Percentiles rank a stretch among this genome's conserved stretches.
Evolutionary conservation across 2,888 invertebrate species (phyloP).

Genomic region (Hermodice carunculata): DNA sequence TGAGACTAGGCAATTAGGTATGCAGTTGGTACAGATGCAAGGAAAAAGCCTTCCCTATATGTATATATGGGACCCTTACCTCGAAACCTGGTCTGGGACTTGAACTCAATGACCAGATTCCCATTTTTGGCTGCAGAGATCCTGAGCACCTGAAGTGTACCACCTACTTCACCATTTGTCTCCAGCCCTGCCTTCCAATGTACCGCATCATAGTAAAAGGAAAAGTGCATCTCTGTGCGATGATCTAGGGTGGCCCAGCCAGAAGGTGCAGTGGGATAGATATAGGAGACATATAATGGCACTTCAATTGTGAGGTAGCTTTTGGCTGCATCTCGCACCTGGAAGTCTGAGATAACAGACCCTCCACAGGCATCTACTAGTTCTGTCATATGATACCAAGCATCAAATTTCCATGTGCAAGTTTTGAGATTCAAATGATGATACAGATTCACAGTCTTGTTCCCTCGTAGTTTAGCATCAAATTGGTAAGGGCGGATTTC

Average conservation of each 20-base stretch:
- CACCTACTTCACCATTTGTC: constrained; percentile 57
- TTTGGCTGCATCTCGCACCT: constrained; percentile 58
- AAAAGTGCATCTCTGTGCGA: constrained; percentile 69
- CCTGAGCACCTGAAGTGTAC: constrained; percentile 59
- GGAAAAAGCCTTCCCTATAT: not conserved
- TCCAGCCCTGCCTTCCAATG: constrained; percentile 67
- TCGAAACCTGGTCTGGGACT: constrained; percentile 69
- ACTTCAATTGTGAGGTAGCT: constrained; percentile 68
- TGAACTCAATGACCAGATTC: constrained; percentile 68
- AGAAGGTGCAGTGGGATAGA: constrained; percentile 66
- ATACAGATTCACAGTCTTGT: constrained; percentile 62
- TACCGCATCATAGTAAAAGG: constrained; percentile 68
- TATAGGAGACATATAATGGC: constrained; percentile 69
- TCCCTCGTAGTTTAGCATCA: constrained; percentile 52
- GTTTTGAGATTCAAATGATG: constrained; percentile 67
- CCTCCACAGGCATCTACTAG: constrained; percentile 70
- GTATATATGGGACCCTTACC: too few relatives aligned
- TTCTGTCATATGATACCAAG: constrained; percentile 70
- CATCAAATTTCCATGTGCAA: constrained; percentile 70
- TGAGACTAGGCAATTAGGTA: too few relatives aligned
- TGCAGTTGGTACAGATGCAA: not conserved
- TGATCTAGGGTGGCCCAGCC: constrained; percentile 71
- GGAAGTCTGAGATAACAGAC: constrained; percentile 67
- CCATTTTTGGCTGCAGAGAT: constrained; percentile 66
- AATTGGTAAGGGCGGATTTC: constrained; percentile 59